Conservation (phyloP, 2,797 vertebrate species). For the Pelodytes ibericus region DNA sequence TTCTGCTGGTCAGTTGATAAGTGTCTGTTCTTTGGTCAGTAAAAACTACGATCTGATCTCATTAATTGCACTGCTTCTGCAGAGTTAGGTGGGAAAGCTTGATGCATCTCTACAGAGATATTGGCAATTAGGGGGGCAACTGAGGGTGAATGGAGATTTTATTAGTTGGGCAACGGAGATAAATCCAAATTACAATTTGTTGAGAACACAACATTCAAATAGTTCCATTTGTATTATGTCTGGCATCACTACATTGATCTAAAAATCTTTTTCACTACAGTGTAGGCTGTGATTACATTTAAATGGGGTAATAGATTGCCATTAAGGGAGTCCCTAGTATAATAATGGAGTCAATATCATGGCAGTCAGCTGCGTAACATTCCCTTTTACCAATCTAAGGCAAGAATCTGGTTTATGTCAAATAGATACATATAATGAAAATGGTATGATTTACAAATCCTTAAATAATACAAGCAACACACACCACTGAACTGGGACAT, state of each 20-base stretch:
- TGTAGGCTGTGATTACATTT: neutral
- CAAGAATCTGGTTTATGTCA: neutral
- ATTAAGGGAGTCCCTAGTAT: neutral
- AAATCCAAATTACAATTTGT: no score
- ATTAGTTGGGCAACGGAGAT: no score
- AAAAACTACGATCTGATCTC: no score
- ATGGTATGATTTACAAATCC: slow-evolving; percentile 28
- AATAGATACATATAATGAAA: slow-evolving; percentile 10
- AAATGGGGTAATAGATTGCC: neutral
- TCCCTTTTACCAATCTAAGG: neutral
- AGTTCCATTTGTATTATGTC: no score
- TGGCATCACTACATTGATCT: neutral
- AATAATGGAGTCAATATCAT: neutral
- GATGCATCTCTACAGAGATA: no score
- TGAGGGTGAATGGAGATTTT: no score
- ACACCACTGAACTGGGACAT: neutral
- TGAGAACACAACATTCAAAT: no score
- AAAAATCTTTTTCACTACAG: neutral
- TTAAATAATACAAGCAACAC: slow-evolving; percentile 19
- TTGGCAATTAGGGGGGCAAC: no score
- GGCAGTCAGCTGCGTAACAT: slow-evolving; percentile 24
- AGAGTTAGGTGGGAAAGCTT: no score
- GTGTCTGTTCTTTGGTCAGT: no score
- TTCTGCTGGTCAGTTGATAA: no score
- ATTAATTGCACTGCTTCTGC: no score